Base-by-base conservation (phyloP, 2,113 vertebrate species). In the Rhabdomys dilectus region DNA sequence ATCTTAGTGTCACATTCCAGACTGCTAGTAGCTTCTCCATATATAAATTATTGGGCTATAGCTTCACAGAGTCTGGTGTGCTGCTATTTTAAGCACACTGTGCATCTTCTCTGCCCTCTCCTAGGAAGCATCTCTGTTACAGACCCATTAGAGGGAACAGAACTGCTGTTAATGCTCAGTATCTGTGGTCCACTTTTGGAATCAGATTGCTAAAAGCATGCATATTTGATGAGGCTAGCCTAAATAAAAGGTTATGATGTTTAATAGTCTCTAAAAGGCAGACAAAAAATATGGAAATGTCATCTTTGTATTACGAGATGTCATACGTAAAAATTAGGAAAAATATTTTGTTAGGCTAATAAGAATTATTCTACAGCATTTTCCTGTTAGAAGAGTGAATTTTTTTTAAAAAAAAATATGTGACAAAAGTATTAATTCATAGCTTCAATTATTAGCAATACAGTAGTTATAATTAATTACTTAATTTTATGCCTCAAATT, bases 151-250 rank as follows among this genome's bases (percentile, higher is more conserved):
- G 97, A 98, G 82, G 95, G 96, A 97, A 94, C 62, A 97, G 97
- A 98, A 98, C 92, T 97, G 97, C 98, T 98, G 95, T 85, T 95
- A 95, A 76, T 68, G 88, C 96, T 95, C 88, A 96, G 92, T 73
- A 86, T 95, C 96, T 72, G 82, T 93, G 94, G 97, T 93, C 75
- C 94, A 95, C 89, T 96, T 97, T 93, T 96, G 75, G 94, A 90
- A 95, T 96, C 97, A 76, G 80, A 97, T 98, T 97, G 97, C 97
- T 96, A 58, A 94, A 97, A 88, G 58, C 96, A 98, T 98, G 58
- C 96, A 98, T 98, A 98, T 98, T 98, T 98, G 98, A 99, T 98
- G 97, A 98, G 93, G 94, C 86, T 93, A 95, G 66, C 82, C 95
- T 96, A 93, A 98, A 97, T 95, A 93, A 89, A 98, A 98, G 85